phyloP scores from a whole-genome alignment of 1,140 invertebrate species.

The Bombus fervidus region DNA sequence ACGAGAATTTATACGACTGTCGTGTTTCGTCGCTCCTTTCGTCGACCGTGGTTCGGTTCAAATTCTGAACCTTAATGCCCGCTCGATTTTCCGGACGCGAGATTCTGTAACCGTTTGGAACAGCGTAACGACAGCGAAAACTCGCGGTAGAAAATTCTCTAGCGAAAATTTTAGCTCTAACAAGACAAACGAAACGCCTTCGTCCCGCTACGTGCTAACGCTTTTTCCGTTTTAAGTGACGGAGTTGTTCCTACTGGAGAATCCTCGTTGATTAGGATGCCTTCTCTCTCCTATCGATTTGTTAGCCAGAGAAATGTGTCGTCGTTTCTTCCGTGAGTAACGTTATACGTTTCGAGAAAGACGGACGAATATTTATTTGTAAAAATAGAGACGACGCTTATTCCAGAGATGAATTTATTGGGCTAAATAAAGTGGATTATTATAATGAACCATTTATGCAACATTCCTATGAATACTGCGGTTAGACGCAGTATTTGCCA shows the following conservation, averaged over 20 bases:
- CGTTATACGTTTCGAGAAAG: background rate
- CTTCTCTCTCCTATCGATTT: background rate
- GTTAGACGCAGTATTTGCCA: background rate
- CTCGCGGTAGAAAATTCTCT: background rate
- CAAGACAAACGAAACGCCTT: slow-evolving; percentile 23
- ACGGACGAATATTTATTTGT: background rate
- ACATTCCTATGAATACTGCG: background rate
- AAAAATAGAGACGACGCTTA: background rate
- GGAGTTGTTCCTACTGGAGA: background rate
- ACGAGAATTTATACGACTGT: background rate
- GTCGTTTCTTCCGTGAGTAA: background rate
- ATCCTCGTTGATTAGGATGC: background rate
- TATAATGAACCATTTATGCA: background rate
- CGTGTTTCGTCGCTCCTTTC: background rate
- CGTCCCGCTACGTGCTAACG: background rate
- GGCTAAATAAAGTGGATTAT: background rate
- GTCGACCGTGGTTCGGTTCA: background rate
- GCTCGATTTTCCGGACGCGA: background rate
- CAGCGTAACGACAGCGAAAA: background rate
- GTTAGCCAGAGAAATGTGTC: background rate
- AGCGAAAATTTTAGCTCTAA: slow-evolving; percentile 14
- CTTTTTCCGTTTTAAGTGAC: background rate
- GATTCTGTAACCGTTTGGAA: background rate
- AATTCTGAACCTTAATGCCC: background rate
- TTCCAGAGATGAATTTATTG: background rate